Conservation (phyloP, 2,888 invertebrate genomes). For the Melieria crassipennis region DNA sequence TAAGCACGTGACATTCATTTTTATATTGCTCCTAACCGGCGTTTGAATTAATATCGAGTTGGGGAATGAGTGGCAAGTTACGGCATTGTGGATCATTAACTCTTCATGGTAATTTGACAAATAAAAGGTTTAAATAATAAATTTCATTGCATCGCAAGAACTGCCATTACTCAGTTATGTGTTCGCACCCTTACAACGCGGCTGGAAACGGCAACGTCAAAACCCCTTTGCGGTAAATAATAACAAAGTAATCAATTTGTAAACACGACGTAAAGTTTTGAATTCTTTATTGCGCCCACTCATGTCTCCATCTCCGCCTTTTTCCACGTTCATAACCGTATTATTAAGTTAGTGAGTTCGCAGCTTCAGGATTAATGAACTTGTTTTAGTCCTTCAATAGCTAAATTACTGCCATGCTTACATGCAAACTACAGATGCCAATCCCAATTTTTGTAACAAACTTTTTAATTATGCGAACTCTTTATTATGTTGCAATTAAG, state of each 20-base stretch:
- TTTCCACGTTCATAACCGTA: no score
- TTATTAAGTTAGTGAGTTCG: no score
- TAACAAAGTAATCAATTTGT: conserved; percentile 30
- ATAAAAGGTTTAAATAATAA: conserved; percentile 1
- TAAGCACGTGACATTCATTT: conserved; percentile 16
- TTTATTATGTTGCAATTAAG: no score
- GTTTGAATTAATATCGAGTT: not conserved
- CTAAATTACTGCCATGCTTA: no score
- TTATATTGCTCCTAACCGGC: no score
- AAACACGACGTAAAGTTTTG: not conserved
- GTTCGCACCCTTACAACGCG: conserved; percentile 6
- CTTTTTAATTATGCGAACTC: no score
- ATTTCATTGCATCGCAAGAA: not conserved
- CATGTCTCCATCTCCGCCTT: no score
- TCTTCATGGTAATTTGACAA: conserved; percentile 45
- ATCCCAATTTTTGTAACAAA: no score
- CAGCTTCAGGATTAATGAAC: no score
- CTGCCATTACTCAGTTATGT: not conserved
- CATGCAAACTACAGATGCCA: no score
- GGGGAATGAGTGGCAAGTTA: conserved; percentile 25
- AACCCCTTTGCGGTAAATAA: not conserved
- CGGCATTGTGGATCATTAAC: conserved; percentile 45
- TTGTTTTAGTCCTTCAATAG: no score
- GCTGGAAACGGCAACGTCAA: not conserved
- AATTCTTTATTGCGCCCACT: no score